Evolutionary conservation across 2,888 invertebrate species (phyloP).

Genomic region (Lacanobia oleracea): DNA sequence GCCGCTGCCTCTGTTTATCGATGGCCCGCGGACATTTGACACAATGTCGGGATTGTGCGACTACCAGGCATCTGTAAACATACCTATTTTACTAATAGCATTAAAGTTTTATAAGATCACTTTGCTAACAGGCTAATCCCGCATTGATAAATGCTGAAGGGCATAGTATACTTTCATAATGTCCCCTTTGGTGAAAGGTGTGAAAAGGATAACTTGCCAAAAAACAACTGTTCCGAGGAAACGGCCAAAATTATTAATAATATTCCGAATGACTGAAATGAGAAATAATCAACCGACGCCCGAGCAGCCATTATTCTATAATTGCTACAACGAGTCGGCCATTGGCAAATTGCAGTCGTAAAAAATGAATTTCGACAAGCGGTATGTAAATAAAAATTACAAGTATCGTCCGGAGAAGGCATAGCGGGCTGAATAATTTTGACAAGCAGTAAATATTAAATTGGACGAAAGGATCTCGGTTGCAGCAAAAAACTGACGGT

Average conservation of each 20-base stretch:
- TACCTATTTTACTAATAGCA: not conserved
- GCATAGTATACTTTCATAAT: not conserved
- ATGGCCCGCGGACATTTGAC: conserved; percentile 70
- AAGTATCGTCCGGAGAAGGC: conserved; percentile 76
- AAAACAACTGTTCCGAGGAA: conserved; percentile 13
- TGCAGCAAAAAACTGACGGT: conserved; percentile 76
- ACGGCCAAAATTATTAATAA: conserved; percentile 30
- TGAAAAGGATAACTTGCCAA: conserved; percentile 7
- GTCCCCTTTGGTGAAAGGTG: not conserved
- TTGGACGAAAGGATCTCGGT: conserved; percentile 79
- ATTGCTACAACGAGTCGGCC: conserved; percentile 72
- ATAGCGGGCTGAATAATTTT: conserved; percentile 82
- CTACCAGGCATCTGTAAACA: conserved; percentile 29
- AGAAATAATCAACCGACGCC: conserved; percentile 67
- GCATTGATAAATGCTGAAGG: not conserved
- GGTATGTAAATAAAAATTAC: conserved; percentile 81
- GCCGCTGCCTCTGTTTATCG: conserved; percentile 82
- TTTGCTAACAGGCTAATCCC: not conserved
- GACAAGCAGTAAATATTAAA: conserved; percentile 86
- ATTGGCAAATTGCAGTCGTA: conserved; percentile 79
- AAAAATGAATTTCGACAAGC: conserved; percentile 78
- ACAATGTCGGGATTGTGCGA: conserved; percentile 34
- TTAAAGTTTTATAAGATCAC: not conserved
- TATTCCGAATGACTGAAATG: conserved; percentile 59
- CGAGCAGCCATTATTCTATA: conserved; percentile 68